A percentile compares a stretch with the other conserved stretches of the same genome.
phyloP scores from a whole-genome alignment of 2,888 invertebrate species.

The Anticlea derivata region DNA sequence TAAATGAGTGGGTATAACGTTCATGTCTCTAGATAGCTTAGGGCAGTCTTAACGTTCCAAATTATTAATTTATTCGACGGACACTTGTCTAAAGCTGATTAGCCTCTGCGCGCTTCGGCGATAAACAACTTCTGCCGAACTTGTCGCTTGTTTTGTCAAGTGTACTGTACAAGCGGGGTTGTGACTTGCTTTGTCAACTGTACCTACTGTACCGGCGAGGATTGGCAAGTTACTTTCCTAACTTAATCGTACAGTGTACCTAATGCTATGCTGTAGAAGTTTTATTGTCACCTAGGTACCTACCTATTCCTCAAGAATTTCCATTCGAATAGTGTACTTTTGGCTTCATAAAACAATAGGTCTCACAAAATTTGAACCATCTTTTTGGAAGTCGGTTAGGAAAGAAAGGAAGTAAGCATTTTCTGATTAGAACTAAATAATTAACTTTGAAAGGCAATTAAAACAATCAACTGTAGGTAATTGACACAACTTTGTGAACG shows the following conservation, averaged over 20 bases:
- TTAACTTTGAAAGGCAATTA: conserved; percentile 10
- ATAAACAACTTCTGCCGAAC: conserved; percentile 7
- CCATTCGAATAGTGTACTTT: conserved; percentile 5
- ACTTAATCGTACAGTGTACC: conserved; percentile 13
- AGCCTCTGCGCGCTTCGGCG: conserved; percentile 7
- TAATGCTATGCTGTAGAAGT: neutral
- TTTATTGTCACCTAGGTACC: neutral
- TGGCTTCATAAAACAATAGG: conserved; percentile 9
- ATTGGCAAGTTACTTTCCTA: conserved; percentile 11
- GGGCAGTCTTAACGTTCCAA: neutral
- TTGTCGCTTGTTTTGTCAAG: conserved; percentile 8
- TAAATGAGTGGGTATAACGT: too few species aligned
- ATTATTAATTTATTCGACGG: neutral
- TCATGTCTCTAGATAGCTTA: too few species aligned
- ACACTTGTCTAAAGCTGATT: conserved; percentile 17
- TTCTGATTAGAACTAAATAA: conserved; percentile 3
- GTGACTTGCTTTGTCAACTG: conserved; percentile 1
- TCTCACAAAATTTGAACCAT: too few species aligned
- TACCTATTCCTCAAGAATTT: neutral
- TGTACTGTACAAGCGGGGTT: neutral
- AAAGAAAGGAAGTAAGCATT: neutral
- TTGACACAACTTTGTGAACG: neutral
- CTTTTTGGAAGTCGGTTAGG: too few species aligned
- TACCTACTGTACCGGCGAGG: conserved; percentile 14
- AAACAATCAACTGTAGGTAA: neutral